These are phyloP conservation scores for Yponomeuta cagnagella DNA, from an alignment of 2,888 invertebrate genomes.

Conservation along the genomic window DNA sequence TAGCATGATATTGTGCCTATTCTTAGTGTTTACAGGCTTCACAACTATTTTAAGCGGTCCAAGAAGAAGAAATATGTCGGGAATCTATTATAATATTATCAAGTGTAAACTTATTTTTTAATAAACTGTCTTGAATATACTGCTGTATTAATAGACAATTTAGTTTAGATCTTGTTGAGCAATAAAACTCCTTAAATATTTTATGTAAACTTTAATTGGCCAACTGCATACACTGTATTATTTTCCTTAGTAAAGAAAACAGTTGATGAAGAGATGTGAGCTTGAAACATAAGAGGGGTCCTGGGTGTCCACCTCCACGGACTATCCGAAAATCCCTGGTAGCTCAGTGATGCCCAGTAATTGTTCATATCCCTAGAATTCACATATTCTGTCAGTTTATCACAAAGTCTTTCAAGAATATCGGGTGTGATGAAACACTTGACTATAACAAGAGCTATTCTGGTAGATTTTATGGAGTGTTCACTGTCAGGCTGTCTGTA, in stretches of 20 bases:
- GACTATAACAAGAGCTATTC: conserved; percentile 44
- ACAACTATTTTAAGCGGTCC: no score
- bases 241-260: conserved; percentile 43
- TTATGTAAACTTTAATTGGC: conserved; percentile 61
- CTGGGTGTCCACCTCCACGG: conserved; percentile 49
- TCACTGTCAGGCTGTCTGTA: conserved; percentile 50
- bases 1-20: no score
- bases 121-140: no score
- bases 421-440: conserved; percentile 51
- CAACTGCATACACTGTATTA: conserved; percentile 42
- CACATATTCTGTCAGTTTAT: conserved; percentile 39
- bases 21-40: no score
- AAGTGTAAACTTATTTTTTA: no score
- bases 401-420: conserved; percentile 36
- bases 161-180: background rate
- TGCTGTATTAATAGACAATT: no score
- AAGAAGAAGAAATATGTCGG: no score
- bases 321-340: conserved; percentile 53
- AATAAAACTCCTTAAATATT: conserved; percentile 13
- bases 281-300: conserved; percentile 48
- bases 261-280: conserved; percentile 51
- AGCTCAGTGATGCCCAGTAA: conserved; percentile 53
- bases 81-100: no score
- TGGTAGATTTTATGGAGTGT: conserved; percentile 40
- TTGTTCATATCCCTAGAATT: conserved; percentile 36